Base-by-base conservation (phyloP, 2,888 invertebrate species). In the Serrognathus titanus region DNA sequence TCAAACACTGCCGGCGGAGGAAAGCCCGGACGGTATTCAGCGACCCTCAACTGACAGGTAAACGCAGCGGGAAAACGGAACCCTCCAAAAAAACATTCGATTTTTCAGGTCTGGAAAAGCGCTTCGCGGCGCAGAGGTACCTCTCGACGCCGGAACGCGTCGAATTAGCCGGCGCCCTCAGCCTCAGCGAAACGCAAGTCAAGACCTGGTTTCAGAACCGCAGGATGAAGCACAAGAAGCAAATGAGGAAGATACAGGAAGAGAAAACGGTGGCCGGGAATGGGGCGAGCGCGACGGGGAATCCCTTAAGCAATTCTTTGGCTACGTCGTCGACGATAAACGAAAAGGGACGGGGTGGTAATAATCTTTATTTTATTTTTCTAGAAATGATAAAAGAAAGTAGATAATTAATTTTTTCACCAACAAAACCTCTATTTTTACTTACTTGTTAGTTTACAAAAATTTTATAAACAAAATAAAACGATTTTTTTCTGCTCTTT, bases 151-250 rank as follows among this genome's bases (percentile, higher is more conserved):
- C 97, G 0, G 97, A 97, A 76, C 82, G 97, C 5, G 95, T 97
- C 9, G 97, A 97, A 75, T 80, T 97, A 55, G 97, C 97, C 0
- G 89, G 91, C 0, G 94, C 94, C 0, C 83, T 97, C 48, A 94
- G 90, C 74, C 83, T 97, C 12, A 96, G 96, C 10, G 97, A 97
- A 80, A 97, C 97, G 0, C 88, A 97, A 62, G 78, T 97, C 62
- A 97, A 97, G 81, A 97, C 97, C 59, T 97, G 97, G 97, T 97
- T 97, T 79, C 97, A 97, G 80, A 97, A 97, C 79, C 81, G 97
- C 24, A 82, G 97, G 67, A 97, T 97, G 97, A 95, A 95, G 75
- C 94, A 95, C 76, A 95, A 95, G 82, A 95, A 95, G 71, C 93
- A 94, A 72, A 79, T 94, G 77, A 76, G 90, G 66, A 90, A 91